Evolutionary conservation across 2,888 invertebrate genomes (phyloP), one percentile per base, ranked within the genome.

Genomic region (Ommatoiulus sabulosus): DNA sequence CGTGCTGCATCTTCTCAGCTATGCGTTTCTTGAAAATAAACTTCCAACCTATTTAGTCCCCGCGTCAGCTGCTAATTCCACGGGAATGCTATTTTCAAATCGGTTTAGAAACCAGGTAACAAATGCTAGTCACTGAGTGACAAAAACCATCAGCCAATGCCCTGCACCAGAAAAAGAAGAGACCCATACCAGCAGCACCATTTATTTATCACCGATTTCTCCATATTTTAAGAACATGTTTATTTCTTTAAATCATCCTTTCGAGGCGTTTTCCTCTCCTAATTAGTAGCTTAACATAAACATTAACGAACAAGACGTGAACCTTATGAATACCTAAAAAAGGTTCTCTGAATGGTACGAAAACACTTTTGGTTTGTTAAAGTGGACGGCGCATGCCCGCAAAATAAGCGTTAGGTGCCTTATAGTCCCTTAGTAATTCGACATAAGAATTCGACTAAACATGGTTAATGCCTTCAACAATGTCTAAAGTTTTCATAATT

Each of bases 221-320:
- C 80, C 15, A 43, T 43, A 80, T 80, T 80, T 80, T 80, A 80
- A 80, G 80, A 24, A 35, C 35, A 35, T 80, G 80, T 80, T 80
- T 80, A 80, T 80, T 80, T 80, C 15, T 80, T 80, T 35, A 80
- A 35, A 80, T 80, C 80, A 80, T 35, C 80, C 80, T 72, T 24
- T 24, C 24, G 10, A 24, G 24, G 24, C 5, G 24, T 72, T 72
- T 24, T 24, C 72, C 72, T 72, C 72, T 24, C 24, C 72, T 72
- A 72, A 72, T 72, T 72, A 72, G 35, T 80, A 35, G 15, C 80
- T 80, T 80, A 80, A 80, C 80, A 43, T 80, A 80, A 80, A 80
- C 80, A 80, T 24, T 4, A 72, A 8, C 80, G 10, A 15, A 35
- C 15, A 80, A 80, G 80, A 43, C 35, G 24, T 5, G 72, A n/a